phyloP scores from a whole-genome alignment of 2,113 vertebrate genomes.

The Echinops telfairi region DNA sequence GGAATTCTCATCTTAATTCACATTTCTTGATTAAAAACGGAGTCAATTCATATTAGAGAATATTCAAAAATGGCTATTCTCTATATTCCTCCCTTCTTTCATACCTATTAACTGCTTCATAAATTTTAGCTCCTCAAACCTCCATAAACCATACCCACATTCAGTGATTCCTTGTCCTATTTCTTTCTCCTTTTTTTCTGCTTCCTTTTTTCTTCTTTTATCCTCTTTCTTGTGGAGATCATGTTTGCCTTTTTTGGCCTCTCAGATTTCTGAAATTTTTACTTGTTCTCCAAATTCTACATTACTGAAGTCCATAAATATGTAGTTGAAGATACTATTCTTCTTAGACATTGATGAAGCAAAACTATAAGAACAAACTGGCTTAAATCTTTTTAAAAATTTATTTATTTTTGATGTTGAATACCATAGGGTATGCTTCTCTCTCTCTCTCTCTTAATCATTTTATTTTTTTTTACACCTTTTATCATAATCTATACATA shows the following conservation, averaged over 20 bases:
- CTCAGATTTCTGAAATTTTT: neutral
- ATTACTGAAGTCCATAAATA: neutral
- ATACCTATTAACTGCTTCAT: neutral
- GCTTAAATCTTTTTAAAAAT: too few species aligned
- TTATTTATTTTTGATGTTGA: too few species aligned
- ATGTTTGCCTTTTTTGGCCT: neutral
- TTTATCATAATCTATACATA: too few species aligned
- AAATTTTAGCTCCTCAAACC: neutral
- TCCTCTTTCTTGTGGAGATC: neutral
- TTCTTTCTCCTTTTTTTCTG: too few species aligned
- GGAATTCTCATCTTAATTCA: constrained; percentile 6
- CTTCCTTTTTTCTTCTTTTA: neutral
- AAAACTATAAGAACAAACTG: neutral
- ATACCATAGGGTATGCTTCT: too few species aligned
- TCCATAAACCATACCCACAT: neutral
- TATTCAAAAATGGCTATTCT: constrained; percentile 2
- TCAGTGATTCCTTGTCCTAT: neutral
- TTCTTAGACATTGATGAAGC: neutral
- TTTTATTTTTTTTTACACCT: too few species aligned
- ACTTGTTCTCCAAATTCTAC: neutral
- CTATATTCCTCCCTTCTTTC: neutral
- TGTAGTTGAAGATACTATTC: neutral
- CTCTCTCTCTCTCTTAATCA: too few species aligned
- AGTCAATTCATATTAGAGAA: neutral
- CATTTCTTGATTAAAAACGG: constrained; percentile 16